Base-by-base conservation (phyloP, 2,113 vertebrate genomes). In the Lagopus leucura region DNA sequence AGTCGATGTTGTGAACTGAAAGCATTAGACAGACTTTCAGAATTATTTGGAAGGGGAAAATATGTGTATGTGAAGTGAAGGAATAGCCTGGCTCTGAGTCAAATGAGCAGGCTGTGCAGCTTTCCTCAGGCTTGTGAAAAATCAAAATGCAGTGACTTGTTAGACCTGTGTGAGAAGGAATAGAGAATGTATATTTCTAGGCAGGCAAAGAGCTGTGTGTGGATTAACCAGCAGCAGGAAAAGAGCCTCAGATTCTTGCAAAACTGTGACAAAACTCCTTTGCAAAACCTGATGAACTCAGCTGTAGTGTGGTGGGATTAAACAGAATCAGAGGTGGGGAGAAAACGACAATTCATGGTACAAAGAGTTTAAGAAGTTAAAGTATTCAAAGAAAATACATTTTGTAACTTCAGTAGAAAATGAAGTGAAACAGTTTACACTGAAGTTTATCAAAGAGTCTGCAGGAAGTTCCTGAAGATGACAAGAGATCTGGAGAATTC, bases 71-170 rank as follows among this genome's bases (percentile, higher is more conserved):
- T 30, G 22, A 9, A 17, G 9, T n/a, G 38, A 80, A 57, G 67
- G 69, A 8, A 8, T 6, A 38, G 48, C 12, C 1, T 4, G 47
- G 27, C 10, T 74, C 40, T 14, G 32, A 74, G 21, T 67, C 11
- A 19, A 40, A 40, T 25, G 42, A 73, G 32, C 3, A 10, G 45
- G 34, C 28, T 2, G 0, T 1, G n/a, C 32, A 48, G 16, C 69
- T 38, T 42, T 34, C 13, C 80, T 3, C 3, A 5, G 54, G 38
- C 10, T 30, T 43, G 65, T 13, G 25, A 21, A n/a, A 42, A 52
- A 40, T 54, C 25, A n/a, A 30, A 54, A 7, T n/a, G 17, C 20
- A 28, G 7, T 16, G 10, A 54, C 17, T 58, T 55, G 27, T 69
- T 34, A 32, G 42, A 24, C 3, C 0, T 24, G 48, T n/a, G 6